These are phyloP conservation scores for Drosophila cracens DNA, from an alignment of 2,888 invertebrate genomes.

Conservation along the genomic window DNA sequence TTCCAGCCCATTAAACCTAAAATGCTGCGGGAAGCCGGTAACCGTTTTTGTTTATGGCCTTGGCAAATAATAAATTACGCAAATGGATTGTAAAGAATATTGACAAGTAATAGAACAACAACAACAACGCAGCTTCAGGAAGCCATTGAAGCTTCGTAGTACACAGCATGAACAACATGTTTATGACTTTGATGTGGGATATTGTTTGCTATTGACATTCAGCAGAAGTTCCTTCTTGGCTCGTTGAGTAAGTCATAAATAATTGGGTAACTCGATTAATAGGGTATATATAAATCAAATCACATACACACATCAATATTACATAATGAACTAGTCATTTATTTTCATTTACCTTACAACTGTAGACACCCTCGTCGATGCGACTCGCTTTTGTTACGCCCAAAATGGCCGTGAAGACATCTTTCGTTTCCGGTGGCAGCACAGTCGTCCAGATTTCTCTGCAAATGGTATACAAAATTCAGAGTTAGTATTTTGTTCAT, in stretches of 20 bases:
- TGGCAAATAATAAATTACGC: conserved; percentile 76
- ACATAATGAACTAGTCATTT: not conserved
- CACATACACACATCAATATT: not conserved
- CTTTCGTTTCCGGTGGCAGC: conserved; percentile 84
- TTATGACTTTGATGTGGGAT: conserved; percentile 43
- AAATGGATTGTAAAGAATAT: conserved; percentile 78
- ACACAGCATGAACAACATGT: conserved; percentile 49
- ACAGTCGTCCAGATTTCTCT: conserved; percentile 90
- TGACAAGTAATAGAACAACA: conserved; percentile 43
- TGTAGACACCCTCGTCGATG: conserved; percentile 91
- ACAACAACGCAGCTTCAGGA: not conserved
- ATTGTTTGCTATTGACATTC: conserved; percentile 21
- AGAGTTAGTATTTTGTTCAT: not conserved
- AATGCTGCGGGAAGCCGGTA: conserved; percentile 43
- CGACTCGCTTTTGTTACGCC: conserved; percentile 89
- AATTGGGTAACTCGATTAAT: conserved; percentile 58
- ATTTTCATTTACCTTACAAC: conserved; percentile 87
- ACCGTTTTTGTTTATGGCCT: conserved; percentile 62
- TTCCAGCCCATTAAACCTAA: conserved; percentile 49
- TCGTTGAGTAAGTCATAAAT: conserved; percentile 62
- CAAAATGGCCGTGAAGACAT: conserved; percentile 88
- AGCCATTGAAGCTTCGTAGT: not conserved
- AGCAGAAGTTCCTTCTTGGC: not conserved
- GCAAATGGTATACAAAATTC: conserved; percentile 47
- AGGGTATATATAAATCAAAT: conserved; percentile 44